phyloP scores from a whole-genome alignment of 2,888 invertebrate genomes.

The Petrolisthes manimaculis region DNA sequence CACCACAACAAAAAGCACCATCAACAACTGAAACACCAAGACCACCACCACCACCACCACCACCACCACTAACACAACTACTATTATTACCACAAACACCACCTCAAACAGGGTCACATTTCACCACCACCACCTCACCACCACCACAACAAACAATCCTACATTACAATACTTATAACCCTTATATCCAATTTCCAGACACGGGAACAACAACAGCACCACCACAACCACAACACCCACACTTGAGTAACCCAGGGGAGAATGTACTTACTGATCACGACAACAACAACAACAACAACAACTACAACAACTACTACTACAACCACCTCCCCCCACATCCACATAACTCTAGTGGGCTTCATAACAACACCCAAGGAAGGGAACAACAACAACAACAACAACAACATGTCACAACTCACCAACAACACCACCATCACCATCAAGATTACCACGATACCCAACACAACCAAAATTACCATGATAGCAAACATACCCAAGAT shows the following conservation, averaged over 20 bases:
- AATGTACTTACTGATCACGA: neutral
- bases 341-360: no score
- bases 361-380: no score
- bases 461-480: no score
- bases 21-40: neutral
- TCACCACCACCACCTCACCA: neutral
- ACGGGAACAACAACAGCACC: neutral
- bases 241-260: neutral
- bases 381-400: no score
- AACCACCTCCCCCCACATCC: neutral
- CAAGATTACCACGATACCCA: no score
- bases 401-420: no score
- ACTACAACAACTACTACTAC: neutral
- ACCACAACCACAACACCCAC: neutral
- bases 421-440: no score
- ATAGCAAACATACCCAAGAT: no score
- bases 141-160: neutral
- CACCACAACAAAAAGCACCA: neutral
- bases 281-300: neutral
- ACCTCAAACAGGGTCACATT: neutral
- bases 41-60: neutral
- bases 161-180: neutral
- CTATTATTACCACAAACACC: neutral
- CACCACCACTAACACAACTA: neutral
- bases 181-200: neutral